Percentiles rank a stretch among this genome's conserved stretches.
phyloP scores from a whole-genome alignment of 2,797 vertebrate genomes.

The Cheirogaleus major region DNA sequence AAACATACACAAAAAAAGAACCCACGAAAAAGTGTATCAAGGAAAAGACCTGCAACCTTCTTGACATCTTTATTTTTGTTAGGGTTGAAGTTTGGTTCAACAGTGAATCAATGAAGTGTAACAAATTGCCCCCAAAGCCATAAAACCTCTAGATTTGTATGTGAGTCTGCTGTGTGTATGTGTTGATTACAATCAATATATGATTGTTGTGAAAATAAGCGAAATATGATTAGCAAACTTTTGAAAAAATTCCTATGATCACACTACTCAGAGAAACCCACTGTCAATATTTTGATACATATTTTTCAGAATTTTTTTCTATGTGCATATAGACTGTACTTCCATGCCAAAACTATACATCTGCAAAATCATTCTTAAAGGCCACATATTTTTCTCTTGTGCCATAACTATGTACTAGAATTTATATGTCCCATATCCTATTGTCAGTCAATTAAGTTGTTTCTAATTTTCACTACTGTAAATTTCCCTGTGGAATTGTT shows the following conservation, averaged over 20 bases:
- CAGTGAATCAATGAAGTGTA: not conserved
- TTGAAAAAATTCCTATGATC: not conserved
- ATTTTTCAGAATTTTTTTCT: not conserved
- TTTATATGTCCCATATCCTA: not conserved
- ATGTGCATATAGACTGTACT: not conserved
- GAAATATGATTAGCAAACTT: conserved; percentile 21
- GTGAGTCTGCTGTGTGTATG: not conserved
- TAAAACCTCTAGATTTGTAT: not conserved
- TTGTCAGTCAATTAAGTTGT: not conserved
- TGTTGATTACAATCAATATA: not conserved
- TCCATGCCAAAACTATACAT: not conserved
- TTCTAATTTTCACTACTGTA: not conserved
- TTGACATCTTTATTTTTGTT: not conserved
- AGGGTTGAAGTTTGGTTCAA: conserved; percentile 11
- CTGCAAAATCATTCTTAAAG: not conserved
- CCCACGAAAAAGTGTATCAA: not conserved
- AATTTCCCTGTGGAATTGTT: not conserved
- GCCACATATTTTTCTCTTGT: not conserved
- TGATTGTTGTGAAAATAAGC: not conserved
- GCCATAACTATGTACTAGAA: not conserved
- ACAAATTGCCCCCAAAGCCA: not conserved
- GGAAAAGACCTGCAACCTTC: not conserved
- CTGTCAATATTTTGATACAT: not conserved
- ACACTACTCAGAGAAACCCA: not conserved
- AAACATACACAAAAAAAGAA: not conserved